These are phyloP conservation scores for Uloborus plumipes DNA, from an alignment of 2,888 invertebrate species.

Conservation along the genomic window DNA sequence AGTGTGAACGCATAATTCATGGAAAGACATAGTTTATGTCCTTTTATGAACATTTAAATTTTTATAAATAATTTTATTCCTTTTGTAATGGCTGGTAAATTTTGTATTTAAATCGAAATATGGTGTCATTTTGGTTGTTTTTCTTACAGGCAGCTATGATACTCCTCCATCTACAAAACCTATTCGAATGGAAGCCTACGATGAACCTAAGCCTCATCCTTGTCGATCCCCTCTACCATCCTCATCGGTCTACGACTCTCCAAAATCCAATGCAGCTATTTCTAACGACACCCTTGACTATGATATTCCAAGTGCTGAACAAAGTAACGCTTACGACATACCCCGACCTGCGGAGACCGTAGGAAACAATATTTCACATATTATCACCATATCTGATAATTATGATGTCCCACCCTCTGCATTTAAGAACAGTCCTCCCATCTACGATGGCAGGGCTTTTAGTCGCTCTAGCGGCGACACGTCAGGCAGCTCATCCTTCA, in stretches of 20 bases:
- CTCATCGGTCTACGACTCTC: slow-evolving; percentile 64
- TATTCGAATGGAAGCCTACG: slow-evolving; percentile 54
- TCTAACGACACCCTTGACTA: slow-evolving; percentile 41
- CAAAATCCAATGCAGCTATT: slow-evolving; percentile 50
- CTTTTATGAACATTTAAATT: neutral
- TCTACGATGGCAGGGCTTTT: slow-evolving; percentile 67
- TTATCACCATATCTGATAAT: slow-evolving; percentile 60
- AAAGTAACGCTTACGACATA: slow-evolving; percentile 57
- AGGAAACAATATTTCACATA: slow-evolving; percentile 63
- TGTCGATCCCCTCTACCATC: slow-evolving; percentile 38
- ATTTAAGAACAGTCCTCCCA: slow-evolving; percentile 44
- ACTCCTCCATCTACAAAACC: slow-evolving; percentile 74
- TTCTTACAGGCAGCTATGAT: slow-evolving; percentile 69
- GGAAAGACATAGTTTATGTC: too few relatives aligned
- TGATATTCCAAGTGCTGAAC: slow-evolving; percentile 59
- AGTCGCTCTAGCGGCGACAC: slow-evolving; percentile 71
- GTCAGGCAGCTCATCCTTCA: slow-evolving; percentile 71
- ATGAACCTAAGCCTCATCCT: slow-evolving; percentile 56
- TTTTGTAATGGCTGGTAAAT: neutral
- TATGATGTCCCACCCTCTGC: slow-evolving; percentile 68
- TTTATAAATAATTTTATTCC: neutral
- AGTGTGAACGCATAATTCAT: too few relatives aligned
- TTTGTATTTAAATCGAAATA: neutral
- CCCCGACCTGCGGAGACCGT: slow-evolving; percentile 48
- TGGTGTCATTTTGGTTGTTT: neutral